Percentiles rank a stretch among this genome's conserved stretches.
Conservation (phyloP, 2,797 vertebrate species). For the Dryobates pubescens region DNA sequence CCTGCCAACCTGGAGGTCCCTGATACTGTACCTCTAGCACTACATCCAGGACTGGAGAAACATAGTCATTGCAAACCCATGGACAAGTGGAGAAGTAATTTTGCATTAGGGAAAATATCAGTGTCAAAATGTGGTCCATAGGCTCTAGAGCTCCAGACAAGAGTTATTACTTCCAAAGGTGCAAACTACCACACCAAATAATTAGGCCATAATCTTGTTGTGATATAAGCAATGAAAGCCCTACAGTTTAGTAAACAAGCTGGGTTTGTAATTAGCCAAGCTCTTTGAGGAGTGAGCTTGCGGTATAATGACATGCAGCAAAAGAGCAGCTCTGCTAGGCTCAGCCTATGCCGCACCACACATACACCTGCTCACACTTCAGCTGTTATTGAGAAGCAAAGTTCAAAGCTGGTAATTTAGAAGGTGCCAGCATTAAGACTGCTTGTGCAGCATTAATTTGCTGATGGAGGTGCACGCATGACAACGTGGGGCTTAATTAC, state of each 20-base stretch:
- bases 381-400: neutral
- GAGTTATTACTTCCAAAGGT: neutral
- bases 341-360: neutral
- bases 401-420: neutral
- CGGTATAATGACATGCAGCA: neutral
- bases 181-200: neutral
- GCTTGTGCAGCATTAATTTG: neutral
- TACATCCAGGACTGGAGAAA: neutral
- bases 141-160: neutral
- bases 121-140: neutral
- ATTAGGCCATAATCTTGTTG: neutral
- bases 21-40: neutral
- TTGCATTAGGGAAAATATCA: neutral
- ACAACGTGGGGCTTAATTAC: neutral
- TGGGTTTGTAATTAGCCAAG: neutral
- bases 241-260: neutral
- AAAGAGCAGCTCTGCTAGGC: neutral
- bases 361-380: neutral
- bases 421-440: neutral
- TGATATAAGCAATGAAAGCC: neutral
- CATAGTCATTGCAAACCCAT: neutral
- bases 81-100: neutral
- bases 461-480: neutral
- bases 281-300: neutral
- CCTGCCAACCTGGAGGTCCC: too few relatives aligned